A percentile compares a stretch with the other conserved stretches of the same genome.
Conservation (phyloP, 2,797 vertebrate genomes). For the Muscicapa striata region DNA sequence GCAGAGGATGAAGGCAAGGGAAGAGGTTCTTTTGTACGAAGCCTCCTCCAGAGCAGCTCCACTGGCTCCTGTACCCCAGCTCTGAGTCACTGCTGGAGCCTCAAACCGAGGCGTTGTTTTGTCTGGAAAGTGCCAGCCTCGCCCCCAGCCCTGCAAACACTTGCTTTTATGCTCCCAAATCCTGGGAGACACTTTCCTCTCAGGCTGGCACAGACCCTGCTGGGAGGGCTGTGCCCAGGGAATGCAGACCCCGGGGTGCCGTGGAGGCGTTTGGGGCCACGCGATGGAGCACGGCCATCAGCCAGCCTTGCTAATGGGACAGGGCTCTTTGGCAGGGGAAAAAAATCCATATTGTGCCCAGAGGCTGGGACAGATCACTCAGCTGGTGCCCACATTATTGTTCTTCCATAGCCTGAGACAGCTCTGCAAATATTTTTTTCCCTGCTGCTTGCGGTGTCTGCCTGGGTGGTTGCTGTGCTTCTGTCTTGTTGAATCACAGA, state of each 20-base stretch:
- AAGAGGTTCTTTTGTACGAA: background rate
- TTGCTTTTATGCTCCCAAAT: background rate
- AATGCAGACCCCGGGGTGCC: accelerated
- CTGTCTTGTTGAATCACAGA: background rate
- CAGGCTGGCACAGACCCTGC: accelerated
- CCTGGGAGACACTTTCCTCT: background rate
- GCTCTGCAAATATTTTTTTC: background rate
- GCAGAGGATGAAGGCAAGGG: background rate
- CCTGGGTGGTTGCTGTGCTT: background rate
- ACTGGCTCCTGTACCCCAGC: background rate
- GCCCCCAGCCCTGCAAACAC: background rate
- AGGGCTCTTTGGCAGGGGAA: background rate
- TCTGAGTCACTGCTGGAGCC: constrained; percentile 18
- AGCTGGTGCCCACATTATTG: background rate
- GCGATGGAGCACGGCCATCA: accelerated
- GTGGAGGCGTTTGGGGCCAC: background rate
- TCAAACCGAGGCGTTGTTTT: background rate
- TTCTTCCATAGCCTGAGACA: background rate
- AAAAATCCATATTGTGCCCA: background rate
- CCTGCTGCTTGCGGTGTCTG: background rate
- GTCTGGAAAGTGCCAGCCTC: background rate
- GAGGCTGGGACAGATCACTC: background rate
- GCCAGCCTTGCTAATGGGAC: background rate
- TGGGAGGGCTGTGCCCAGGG: background rate
- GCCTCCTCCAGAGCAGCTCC: constrained; percentile 15